Percentiles rank a stretch among this genome's conserved stretches.
Evolutionary conservation across 2,113 vertebrate genomes (phyloP).

Genomic region (Nannobrachium achirus): DNA sequence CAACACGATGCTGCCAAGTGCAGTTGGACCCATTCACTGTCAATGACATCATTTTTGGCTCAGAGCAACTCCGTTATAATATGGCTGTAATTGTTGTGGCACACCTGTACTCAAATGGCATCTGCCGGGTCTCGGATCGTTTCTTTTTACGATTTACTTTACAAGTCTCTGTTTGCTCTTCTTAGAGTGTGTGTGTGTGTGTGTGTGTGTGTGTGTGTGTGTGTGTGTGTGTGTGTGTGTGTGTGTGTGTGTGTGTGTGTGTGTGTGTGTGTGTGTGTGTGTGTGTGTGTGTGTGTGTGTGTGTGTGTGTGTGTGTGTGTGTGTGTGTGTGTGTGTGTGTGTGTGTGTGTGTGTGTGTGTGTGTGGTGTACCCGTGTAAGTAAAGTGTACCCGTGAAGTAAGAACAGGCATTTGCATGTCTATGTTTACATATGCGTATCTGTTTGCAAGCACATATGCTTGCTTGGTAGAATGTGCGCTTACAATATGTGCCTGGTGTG

Average conservation of each 20-base stretch:
- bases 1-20: slow-evolving; percentile 58
- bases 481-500: background rate
- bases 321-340: slow-evolving; percentile 5
- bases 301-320: background rate
- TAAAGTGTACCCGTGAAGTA: background rate
- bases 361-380: background rate
- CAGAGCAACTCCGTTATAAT: slow-evolving; percentile 31
- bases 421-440: background rate
- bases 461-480: slow-evolving; percentile 18
- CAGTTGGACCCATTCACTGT: slow-evolving; percentile 46
- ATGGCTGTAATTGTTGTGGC: slow-evolving; percentile 37
- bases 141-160: background rate
- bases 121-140: slow-evolving; percentile 31
- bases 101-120: slow-evolving; percentile 49
- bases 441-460: slow-evolving; percentile 9
- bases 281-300: slow-evolving; percentile 6
- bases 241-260: background rate
- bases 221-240: slow-evolving; percentile 1
- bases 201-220: background rate
- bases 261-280: slow-evolving; percentile 8
- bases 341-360: background rate
- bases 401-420: background rate
- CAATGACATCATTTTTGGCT: slow-evolving; percentile 67
- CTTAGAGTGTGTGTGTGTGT: slow-evolving; percentile 43
- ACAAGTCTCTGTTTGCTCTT: slow-evolving; percentile 7